Base-by-base conservation (phyloP, 2,797 vertebrate genomes). In the Chlorospingus semifuscus region DNA sequence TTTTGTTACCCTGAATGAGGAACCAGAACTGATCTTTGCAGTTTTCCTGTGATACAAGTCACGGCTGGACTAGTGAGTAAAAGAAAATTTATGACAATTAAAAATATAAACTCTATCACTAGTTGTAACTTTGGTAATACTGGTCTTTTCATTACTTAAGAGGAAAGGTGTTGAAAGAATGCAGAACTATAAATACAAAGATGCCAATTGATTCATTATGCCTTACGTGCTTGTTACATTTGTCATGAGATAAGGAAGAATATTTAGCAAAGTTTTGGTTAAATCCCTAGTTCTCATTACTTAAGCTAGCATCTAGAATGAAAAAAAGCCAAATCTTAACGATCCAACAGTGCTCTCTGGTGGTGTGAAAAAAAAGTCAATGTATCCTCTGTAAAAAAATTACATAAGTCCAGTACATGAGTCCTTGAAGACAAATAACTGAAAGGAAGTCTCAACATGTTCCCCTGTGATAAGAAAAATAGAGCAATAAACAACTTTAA, bases 311-410 rank as follows among this genome's bases (percentile, higher is more conserved):
- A 47, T 68, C 83, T 88, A 78, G 36, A 88, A 89, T 72, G 32
- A 75, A 94, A 90, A 90, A 91, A 61, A 69, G 6, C 2, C 77
- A 72, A 72, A 57, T 72, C 86, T 90, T 65, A 89, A 87, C 0
- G 70, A 95, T 97, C 65, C 97, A 97, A 97, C 97, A 98, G 93
- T 97, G 97, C 97, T 96, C 97, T 97, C 98, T 98, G 96, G 96
- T 97, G 97, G 97, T 0, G 0, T 57, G 42, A 94, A 94, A 85
- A 95, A 87, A 95, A 89, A 96, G 91, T 19, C 36, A 61, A 83
- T 77, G 57, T 86, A 72, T 90, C 34, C 41, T 70, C 41, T 39
- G 21, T 53, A 65, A 80, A 80, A 94, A 91, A 72, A 49, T 78
- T 79, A 18, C 3, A 5, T 22, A 65, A 78, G 89, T 94, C 94